phyloP scores from a whole-genome alignment of 1,140 invertebrate species.

The Pseudomyrmex flavicornis region DNA sequence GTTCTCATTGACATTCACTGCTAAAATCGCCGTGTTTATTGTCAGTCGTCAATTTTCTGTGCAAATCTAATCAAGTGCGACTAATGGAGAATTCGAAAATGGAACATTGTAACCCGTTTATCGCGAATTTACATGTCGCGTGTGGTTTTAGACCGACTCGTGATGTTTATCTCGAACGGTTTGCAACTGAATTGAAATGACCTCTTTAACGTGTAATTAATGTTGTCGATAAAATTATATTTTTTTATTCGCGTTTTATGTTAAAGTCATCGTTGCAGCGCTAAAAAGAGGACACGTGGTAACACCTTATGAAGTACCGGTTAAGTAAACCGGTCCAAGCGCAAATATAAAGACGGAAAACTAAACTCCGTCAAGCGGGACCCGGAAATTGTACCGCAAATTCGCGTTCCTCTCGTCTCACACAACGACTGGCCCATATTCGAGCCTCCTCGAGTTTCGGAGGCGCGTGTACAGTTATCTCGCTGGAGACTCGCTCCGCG shows the following conservation, averaged over 20 bases:
- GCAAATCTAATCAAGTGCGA: background rate
- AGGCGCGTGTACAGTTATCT: slow-evolving; percentile 62
- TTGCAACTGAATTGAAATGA: background rate
- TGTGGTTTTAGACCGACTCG: background rate
- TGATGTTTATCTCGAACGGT: background rate
- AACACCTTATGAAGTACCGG: slow-evolving; percentile 5
- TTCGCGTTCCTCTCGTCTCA: slow-evolving; percentile 18
- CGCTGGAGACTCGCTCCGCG: background rate
- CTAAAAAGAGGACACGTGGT: background rate
- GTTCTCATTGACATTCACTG: slow-evolving; percentile 1
- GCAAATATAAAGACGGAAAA: slow-evolving; percentile 23
- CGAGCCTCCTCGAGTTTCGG: slow-evolving; percentile 33
- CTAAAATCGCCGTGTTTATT: background rate
- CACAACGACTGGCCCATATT: slow-evolving; percentile 60
- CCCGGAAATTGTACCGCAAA: slow-evolving; percentile 50
- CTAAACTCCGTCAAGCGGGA: background rate
- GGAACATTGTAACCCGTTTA: slow-evolving; percentile 3
- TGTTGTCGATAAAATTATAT: too few relatives aligned
- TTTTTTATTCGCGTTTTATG: background rate
- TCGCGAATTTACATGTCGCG: background rate
- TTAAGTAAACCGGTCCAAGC: slow-evolving; percentile 26
- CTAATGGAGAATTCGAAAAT: background rate
- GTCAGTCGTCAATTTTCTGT: background rate
- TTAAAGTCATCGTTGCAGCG: background rate
- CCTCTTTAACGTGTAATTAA: background rate